Evolutionary conservation across 2,797 vertebrate species (phyloP).

Genomic region (Paramormyrops hopkinsi): DNA sequence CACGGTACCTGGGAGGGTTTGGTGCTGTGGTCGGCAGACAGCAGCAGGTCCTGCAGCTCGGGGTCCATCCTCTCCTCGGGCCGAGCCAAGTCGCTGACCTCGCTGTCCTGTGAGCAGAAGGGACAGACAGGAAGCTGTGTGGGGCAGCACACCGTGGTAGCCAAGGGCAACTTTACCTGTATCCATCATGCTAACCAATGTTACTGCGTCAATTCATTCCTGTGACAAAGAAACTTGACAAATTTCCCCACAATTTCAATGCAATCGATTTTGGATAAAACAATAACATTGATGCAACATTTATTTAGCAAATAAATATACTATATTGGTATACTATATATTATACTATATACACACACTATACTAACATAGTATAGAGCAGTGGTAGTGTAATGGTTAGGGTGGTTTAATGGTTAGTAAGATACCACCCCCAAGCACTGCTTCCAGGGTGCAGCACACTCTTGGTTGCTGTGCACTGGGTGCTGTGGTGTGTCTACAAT

Average conservation of each 20-base stretch:
- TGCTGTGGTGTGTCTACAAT: no score
- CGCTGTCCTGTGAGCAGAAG: conserved; percentile 55
- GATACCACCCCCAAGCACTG: not conserved
- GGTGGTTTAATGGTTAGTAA: not conserved
- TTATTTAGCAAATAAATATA: not conserved
- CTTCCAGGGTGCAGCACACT: no score
- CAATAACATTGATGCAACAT: not conserved
- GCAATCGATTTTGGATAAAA: not conserved
- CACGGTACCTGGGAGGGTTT: conserved; percentile 55
- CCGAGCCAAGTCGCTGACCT: conserved; percentile 48
- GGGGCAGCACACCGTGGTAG: not conserved
- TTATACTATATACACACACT: not conserved
- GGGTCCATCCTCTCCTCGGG: conserved; percentile 60
- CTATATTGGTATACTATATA: not conserved
- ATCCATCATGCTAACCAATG: not conserved
- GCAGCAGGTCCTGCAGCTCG: conserved; percentile 53
- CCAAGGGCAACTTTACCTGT: not conserved
- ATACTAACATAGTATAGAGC: not conserved
- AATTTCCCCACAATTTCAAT: not conserved
- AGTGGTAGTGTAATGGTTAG: not conserved
- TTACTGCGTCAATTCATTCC: not conserved
- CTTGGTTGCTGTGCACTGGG: no score
- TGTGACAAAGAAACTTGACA: not conserved
- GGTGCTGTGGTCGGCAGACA: conserved; percentile 60
- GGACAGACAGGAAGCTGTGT: not conserved